Evolutionary conservation across 2,797 vertebrate genomes (phyloP).

Genomic region (Salarias fasciatus): DNA sequence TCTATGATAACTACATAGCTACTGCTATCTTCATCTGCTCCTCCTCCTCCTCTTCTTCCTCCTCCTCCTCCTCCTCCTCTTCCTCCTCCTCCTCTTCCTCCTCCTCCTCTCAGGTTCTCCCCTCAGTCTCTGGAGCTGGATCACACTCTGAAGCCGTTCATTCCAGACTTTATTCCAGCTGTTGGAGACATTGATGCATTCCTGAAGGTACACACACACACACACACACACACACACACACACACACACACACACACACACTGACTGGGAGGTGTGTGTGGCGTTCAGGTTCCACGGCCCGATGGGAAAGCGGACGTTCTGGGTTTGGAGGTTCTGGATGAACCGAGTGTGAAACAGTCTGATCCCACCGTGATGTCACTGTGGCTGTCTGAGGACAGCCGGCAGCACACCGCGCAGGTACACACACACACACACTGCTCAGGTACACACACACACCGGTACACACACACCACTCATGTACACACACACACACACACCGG

Average conservation of each 20-base stretch:
- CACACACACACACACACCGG: no score
- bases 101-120: constrained; percentile 82
- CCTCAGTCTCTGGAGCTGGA: constrained; percentile 90
- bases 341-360: constrained; percentile 93
- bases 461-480: no score
- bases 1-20: no score
- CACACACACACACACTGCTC: no score
- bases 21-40: no score
- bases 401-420: constrained; percentile 86
- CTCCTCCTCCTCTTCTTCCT: no score
- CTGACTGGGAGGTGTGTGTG: background rate
- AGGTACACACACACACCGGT: no score
- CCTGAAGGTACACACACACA: constrained; percentile 86
- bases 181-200: constrained; percentile 98
- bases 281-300: constrained; percentile 88
- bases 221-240: background rate
- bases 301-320: constrained; percentile 88
- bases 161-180: constrained; percentile 96
- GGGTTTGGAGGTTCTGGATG: constrained; percentile 92
- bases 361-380: constrained; percentile 93
- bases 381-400: constrained; percentile 93
- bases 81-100: no score
- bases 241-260: no score
- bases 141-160: constrained; percentile 94
- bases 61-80: no score